phyloP scores from a whole-genome alignment of 2,797 vertebrate genomes.

The Megalops cyprinoides region DNA sequence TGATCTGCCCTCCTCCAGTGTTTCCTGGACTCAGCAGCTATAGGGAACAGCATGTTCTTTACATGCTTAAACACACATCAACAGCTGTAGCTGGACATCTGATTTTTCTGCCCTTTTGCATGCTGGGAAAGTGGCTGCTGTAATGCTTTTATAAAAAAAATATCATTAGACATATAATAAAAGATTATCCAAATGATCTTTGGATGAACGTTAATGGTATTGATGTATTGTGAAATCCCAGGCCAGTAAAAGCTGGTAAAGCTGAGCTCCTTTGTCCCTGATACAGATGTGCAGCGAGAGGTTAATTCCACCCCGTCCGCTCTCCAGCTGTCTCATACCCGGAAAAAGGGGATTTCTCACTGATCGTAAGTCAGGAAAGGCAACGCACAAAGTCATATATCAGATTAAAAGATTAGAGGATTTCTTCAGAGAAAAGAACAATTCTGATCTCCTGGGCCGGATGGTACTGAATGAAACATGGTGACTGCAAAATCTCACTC shows the following conservation, averaged over 20 bases:
- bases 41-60: background rate
- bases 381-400: background rate
- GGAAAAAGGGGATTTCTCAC: background rate
- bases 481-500: background rate
- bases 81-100: background rate
- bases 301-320: background rate
- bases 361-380: conserved; percentile 3
- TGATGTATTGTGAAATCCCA: background rate
- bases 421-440: conserved; percentile 6
- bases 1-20: background rate
- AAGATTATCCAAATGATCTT: background rate
- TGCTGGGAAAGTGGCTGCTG: background rate
- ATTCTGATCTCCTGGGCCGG: no score
- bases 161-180: background rate
- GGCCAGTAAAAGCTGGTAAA: background rate
- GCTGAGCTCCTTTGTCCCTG: background rate
- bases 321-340: background rate
- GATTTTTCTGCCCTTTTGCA: background rate
- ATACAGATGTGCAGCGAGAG: background rate
- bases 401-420: conserved; percentile 5
- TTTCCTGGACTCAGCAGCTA: background rate
- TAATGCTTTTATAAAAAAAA: background rate
- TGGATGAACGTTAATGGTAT: background rate
- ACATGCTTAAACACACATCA: background rate
- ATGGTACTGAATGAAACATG: no score